These are phyloP conservation scores for Sepioteuthis lessoniana DNA, from an alignment of 2,888 invertebrate genomes.

Conservation along the genomic window DNA sequence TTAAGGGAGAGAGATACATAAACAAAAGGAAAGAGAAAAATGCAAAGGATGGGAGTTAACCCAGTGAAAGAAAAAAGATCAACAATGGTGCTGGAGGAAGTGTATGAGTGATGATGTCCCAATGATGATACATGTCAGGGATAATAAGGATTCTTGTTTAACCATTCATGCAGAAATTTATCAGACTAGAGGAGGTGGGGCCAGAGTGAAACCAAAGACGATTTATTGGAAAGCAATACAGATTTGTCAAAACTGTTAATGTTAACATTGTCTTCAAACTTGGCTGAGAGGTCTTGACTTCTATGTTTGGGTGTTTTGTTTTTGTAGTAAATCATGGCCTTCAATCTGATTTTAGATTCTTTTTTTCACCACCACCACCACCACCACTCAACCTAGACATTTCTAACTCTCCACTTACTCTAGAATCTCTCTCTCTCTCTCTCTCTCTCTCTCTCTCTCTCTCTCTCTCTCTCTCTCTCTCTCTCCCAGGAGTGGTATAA, in stretches of 20 bases:
- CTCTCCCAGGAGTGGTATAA: background rate
- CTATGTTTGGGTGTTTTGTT: background rate
- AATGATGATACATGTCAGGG: constrained; percentile 33
- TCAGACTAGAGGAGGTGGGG: background rate
- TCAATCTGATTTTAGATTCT: background rate
- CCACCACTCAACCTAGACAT: background rate
- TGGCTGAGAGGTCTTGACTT: background rate
- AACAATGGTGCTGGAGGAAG: background rate
- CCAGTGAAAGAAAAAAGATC: background rate
- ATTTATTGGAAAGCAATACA: constrained; percentile 23
- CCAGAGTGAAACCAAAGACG: constrained; percentile 33
- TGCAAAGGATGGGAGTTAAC: background rate
- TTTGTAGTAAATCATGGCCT: background rate
- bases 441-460: no score
- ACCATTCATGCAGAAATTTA: background rate
- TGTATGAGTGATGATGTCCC: constrained; percentile 33
- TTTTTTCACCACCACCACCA: background rate
- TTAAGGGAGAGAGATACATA: background rate
- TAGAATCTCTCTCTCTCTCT: no score
- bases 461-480: no score
- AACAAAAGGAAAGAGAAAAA: background rate
- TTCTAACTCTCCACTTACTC: background rate
- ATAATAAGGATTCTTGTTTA: constrained; percentile 9
- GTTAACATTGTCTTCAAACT: background rate
- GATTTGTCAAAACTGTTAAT: constrained; percentile 33